These are phyloP conservation scores for Hypothenemus hampei DNA, from an alignment of 1,140 invertebrate genomes.

Conservation along the genomic window DNA sequence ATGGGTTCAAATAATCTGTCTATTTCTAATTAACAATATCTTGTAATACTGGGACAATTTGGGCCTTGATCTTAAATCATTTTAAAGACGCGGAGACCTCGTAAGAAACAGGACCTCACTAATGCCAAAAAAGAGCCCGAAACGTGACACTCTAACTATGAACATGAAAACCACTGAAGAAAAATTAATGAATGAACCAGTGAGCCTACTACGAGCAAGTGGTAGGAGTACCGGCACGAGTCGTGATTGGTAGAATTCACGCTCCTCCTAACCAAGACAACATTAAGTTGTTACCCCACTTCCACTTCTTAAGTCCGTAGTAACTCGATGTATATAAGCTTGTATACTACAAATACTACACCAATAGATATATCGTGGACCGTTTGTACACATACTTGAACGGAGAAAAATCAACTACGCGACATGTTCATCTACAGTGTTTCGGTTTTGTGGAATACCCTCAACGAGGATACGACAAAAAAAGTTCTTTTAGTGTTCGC, in stretches of 20 bases:
- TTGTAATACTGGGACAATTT: constrained; percentile 11
- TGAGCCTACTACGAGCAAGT: constrained; percentile 21
- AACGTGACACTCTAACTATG: too few relatives aligned
- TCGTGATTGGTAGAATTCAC: constrained; percentile 28
- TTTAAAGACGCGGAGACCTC: constrained; percentile 1
- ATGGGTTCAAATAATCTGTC: too few relatives aligned
- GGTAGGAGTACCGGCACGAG: constrained; percentile 18
- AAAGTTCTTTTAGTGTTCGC: constrained; percentile 52
- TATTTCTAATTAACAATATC: too few relatives aligned
- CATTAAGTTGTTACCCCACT: constrained; percentile 29
- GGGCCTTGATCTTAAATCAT: constrained; percentile 29
- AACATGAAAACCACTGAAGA: constrained; percentile 24
- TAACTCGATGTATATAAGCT: constrained; percentile 38
- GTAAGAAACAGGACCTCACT: constrained; percentile 6
- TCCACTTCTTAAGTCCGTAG: constrained; percentile 31
- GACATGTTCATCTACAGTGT: constrained; percentile 42
- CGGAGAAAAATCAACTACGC: constrained; percentile 17
- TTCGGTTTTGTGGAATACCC: constrained; percentile 36
- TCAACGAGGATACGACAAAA: constrained; percentile 33
- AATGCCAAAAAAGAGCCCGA: too few relatives aligned
- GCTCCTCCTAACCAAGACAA: constrained; percentile 35
- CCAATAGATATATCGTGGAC: constrained; percentile 28
- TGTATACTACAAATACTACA: constrained; percentile 34
- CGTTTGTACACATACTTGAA: too few relatives aligned
- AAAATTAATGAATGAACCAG: constrained; percentile 37